A percentile compares a stretch with the other conserved stretches of the same genome.
Conservation (phyloP, 2,888 invertebrate species). For the Drosophila prolongata region DNA sequence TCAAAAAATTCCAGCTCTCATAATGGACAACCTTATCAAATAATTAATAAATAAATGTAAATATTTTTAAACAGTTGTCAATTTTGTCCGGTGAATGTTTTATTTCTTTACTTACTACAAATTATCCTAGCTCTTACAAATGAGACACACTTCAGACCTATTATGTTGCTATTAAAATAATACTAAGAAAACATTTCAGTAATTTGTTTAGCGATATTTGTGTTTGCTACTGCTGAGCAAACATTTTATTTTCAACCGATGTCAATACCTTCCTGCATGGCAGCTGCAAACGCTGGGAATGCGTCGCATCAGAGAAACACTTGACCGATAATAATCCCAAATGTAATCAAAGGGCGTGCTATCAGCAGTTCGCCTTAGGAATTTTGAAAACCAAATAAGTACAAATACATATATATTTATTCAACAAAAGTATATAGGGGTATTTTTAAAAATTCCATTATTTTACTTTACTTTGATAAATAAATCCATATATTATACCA, state of each 20-base stretch:
- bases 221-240: constrained; percentile 24
- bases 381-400: neutral
- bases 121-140: no score
- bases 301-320: constrained; percentile 17
- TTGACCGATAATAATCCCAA: constrained; percentile 29
- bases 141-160: no score
- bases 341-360: constrained; percentile 19
- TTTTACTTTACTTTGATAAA: no score
- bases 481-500: no score
- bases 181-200: neutral
- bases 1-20: no score
- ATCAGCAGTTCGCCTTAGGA: constrained; percentile 2
- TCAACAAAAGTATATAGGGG: neutral
- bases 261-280: constrained; percentile 31
- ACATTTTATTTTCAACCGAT: constrained; percentile 18
- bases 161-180: neutral
- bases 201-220: constrained; percentile 13
- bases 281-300: constrained; percentile 12
- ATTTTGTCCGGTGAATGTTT: no score
- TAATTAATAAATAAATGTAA: no score
- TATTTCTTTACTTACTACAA: no score
- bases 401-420: no score
- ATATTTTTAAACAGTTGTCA: no score
- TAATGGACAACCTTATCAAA: no score
- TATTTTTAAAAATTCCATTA: no score